Evolutionary conservation across 2,113 vertebrate species (phyloP), one percentile per base, ranked within the genome.

Genomic region (Embiotoca jacksoni): DNA sequence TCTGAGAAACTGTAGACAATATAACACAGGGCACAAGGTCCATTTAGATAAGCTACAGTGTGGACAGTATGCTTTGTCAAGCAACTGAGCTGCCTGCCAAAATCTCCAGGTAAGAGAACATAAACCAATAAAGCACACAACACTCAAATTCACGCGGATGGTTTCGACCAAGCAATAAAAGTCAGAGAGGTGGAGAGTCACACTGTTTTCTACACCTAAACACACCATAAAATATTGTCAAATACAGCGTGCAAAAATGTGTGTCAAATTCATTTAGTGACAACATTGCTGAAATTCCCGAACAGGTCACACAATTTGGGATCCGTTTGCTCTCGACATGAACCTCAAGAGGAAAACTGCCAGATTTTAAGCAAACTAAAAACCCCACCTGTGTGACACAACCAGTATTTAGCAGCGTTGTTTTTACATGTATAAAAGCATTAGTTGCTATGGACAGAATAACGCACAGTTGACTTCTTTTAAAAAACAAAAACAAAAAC

Each of bases 1-100:
- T 54, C 7, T 46, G 13, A 62, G 7, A 58, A 44, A 15, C 3
- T 60, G 3, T 10, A 61, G 23, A 23, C 23, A 72, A 32, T 60
- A 56, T 23, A 79, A 63, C 66, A 52, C 0, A 57, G 33, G 58
- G 59, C 50, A 6, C 69, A 72, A 72, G 4, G 66, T 82, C 35
- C 57, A 66, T 5, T 79, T 30, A 76, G 9, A 14, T 64, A 13
- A 64, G 16, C 14, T 14, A 50, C 49, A 47, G 36, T 62, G 71
- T 39, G 39, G 13, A 37, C 3, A 59, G 15, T 1, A n/a, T 60
- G 67, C 47, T 30, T 14, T 2, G 50, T 78, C 57, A 75, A 75
- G 75, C 53, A 68, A 23, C 23, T 23, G 23, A 23, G 23, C 23
- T 23, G 23, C 23, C 23, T 23, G 23, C 23, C 23, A 23, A 23